Evolutionary conservation across 2,113 vertebrate genomes (phyloP).

Genomic region (Ceyx melanurus): DNA sequence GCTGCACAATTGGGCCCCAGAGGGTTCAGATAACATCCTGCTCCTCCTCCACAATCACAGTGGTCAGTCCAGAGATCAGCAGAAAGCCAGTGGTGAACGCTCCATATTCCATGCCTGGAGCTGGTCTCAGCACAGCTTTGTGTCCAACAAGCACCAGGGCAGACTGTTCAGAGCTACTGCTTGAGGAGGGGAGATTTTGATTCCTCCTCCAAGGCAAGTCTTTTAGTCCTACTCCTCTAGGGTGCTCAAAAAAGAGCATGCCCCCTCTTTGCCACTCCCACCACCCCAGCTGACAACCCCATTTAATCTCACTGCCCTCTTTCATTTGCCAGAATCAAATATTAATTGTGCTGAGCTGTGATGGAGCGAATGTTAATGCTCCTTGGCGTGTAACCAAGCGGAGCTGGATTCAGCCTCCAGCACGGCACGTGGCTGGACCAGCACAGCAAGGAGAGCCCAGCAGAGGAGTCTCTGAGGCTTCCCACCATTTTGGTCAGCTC

Average conservation of each 20-base stretch:
- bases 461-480: background rate
- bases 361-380: background rate
- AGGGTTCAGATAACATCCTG: background rate
- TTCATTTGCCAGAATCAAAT: constrained; percentile 48
- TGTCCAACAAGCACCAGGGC: background rate
- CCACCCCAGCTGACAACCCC: background rate
- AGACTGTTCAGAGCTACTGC: background rate
- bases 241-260: background rate
- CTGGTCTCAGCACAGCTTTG: background rate
- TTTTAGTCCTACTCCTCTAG: background rate
- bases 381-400: background rate
- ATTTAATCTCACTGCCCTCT: constrained; percentile 41
- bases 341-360: constrained; percentile 25
- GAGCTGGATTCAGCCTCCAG: background rate
- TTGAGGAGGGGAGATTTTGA: background rate
- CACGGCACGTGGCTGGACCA: fast-evolving
- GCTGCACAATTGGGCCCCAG: background rate
- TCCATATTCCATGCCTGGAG: background rate
- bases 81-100: background rate
- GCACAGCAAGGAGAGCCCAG: background rate
- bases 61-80: background rate
- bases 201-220: background rate
- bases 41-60: background rate
- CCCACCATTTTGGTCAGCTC: background rate
- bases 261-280: background rate